Evolutionary conservation across 2,888 invertebrate genomes (phyloP), one percentile per base, ranked within the genome.

Genomic region (Nephrotoma appendiculata): DNA sequence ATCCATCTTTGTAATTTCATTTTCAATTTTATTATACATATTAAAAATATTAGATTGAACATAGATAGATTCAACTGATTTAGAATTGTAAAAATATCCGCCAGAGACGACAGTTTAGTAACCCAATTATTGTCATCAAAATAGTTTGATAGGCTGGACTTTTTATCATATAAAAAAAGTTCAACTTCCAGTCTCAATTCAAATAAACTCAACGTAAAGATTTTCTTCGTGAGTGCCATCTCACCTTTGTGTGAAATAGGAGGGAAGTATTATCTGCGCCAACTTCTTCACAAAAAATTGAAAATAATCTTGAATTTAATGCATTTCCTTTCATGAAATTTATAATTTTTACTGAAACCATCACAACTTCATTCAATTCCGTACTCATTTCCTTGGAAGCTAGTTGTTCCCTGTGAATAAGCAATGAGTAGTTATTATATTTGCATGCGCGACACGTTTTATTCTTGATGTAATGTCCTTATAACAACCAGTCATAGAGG

Each of bases 391-490:
- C 71, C 44, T 71, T 86, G 19, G 71, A 71, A 86, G 86, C 83
- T 44, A 86, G 43, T 86, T 86, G 57, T 86, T 86, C 42, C 57
- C 52, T 86, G 41, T 52, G 52, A 42, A 43, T 86, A 86, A 71
- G 71, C 86, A 86, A 86, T 86, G 57, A 43, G 86, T 86, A 86
- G 86, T 42, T 71, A 83, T 86, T 83, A 86, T 86, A 86, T 86
- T 86, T 52, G 86, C 41, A 57, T 86, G 41, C 15, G 86, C 86
- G 52, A 86, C 15, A 57, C 12, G 42, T 86, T 86, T 86, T 57
- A 86, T 86, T 83, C 86, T 86, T 44, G 83, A 86, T 83, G 41
- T 41, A 83, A 83, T 71, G 43, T n/a, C 86, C 42, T 71, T 86
- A 71, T 86, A 19, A 6, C 71, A 43, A 71, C 71, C 86, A 43